Base-by-base conservation (phyloP, 1,140 invertebrate species). In the Metaphire vulgaris region DNA sequence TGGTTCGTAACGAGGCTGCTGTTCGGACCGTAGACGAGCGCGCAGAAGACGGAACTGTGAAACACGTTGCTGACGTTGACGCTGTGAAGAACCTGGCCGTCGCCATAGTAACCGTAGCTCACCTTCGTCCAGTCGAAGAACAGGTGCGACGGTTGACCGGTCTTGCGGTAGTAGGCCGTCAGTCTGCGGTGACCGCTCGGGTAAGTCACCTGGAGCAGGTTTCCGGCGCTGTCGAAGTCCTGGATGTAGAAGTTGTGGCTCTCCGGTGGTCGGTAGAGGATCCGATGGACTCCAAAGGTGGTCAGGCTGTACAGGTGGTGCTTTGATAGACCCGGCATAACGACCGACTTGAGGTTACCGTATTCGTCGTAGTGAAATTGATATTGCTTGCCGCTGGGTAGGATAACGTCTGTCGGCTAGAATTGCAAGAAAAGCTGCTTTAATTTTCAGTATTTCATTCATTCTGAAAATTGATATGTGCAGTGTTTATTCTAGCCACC, bases 281-380 rank as follows among this genome's bases (percentile, higher is more conserved):
- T 91, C 56, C 95, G 88, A 32, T 95, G 90, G 81, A 95, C 94
- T 1, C 95, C 95, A 1, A 97, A 87, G 0, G 94, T 94, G 0
- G 94, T 95, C 83, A 96, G 93, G 77, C 92, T 91, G 74, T 92
- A 93, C 83, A 98, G 96, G 33, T 92, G 92, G 84, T 98, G 95
- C 72, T 91, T 91, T 0, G 92, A 93, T 2, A 91, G 91, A 14
- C 92, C 94, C 1, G 95, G 95, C 64, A 95, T 88, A 28, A 92
- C 91, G 0, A 97, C 91, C 80, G 93, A 91, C 69, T 92, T 89
- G 2, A 97, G 83, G 0, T 94, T 94, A 71, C 95, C 95, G 72
- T 92, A 90, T 15, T 91, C 90, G 81, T 98, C 95, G 80, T 97
- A 97, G 70, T 91, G 89, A 67, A 96, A 88, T 6, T 90, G 90